Conservation (phyloP, 1,140 invertebrate genomes). For the Bombus polaris region DNA sequence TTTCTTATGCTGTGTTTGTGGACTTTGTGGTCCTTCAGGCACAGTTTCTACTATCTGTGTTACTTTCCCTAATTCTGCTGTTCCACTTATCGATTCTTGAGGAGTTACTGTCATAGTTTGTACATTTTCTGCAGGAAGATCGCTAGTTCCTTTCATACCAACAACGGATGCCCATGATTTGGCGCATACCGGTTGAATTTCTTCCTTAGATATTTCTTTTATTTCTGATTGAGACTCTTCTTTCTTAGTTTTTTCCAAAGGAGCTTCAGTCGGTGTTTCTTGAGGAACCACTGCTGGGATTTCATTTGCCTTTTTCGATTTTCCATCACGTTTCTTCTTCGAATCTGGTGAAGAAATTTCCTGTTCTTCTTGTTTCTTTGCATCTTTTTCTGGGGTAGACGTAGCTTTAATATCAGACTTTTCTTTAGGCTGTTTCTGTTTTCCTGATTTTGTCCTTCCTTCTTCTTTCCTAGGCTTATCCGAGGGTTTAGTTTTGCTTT, state of each 20-base stretch:
- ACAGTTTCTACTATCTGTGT: background rate
- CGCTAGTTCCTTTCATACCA: conserved; percentile 33
- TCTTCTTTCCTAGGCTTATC: conserved; percentile 42
- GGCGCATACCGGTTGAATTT: conserved; percentile 44
- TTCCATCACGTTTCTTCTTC: conserved; percentile 18
- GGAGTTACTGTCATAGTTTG: background rate
- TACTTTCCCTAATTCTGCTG: background rate
- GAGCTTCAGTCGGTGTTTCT: background rate
- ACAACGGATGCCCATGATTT: conserved; percentile 70
- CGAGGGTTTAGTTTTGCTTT: background rate
- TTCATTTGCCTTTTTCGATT: conserved; percentile 14
- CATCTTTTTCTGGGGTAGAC: background rate
- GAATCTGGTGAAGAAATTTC: conserved; percentile 11
- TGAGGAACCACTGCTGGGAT: background rate
- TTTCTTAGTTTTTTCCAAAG: conserved; percentile 16
- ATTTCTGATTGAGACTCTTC: background rate
- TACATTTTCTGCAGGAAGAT: conserved; percentile 9
- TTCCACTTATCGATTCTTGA: conserved; percentile 18
- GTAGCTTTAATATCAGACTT: conserved; percentile 24
- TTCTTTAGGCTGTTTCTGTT: conserved; percentile 22
- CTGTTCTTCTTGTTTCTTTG: conserved; percentile 42
- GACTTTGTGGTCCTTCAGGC: conserved; percentile 15
- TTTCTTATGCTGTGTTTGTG: conserved; percentile 20
- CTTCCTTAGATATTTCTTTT: conserved; percentile 26
- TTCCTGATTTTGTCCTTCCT: conserved; percentile 9